phyloP scores from a whole-genome alignment of 2,797 vertebrate species.

The Girardinus metallicus region DNA sequence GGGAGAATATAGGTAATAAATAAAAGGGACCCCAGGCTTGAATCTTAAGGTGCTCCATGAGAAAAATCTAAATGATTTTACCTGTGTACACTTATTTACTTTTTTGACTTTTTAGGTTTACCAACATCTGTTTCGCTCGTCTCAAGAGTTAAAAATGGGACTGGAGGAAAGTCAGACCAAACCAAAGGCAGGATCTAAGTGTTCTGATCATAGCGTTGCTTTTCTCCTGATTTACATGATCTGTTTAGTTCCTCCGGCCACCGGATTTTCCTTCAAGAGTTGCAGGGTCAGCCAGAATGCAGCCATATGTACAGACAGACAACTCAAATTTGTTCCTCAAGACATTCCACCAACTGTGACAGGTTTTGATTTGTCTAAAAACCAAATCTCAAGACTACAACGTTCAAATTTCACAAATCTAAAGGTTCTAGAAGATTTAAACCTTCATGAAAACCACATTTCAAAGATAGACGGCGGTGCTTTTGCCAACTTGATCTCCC shows the following conservation, averaged over 20 bases:
- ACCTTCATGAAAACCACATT: slow-evolving; percentile 58
- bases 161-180: not conserved
- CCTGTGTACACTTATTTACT: not conserved
- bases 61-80: not conserved
- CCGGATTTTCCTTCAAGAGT: slow-evolving; percentile 60
- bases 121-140: not conserved
- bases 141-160: slow-evolving; percentile 19
- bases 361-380: slow-evolving; percentile 63
- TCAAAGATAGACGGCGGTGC: slow-evolving; percentile 33
- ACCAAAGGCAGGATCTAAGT: not conserved
- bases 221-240: slow-evolving; percentile 36
- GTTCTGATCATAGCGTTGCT: not conserved
- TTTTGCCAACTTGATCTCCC: slow-evolving; percentile 58
- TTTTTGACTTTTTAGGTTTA: slow-evolving; percentile 22
- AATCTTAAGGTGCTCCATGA: too few species aligned
- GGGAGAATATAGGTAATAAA: too few species aligned
- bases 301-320: slow-evolving; percentile 35
- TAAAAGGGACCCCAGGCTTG: too few species aligned
- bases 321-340: slow-evolving; percentile 53
- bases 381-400: slow-evolving; percentile 65
- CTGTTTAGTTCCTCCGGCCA: slow-evolving; percentile 5
- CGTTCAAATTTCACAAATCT: slow-evolving; percentile 60
- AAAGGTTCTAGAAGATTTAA: slow-evolving; percentile 40
- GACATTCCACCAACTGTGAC: slow-evolving; percentile 64
- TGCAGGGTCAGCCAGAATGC: slow-evolving; percentile 51